Evolutionary conservation across 2,888 invertebrate genomes (phyloP), one percentile per base, ranked within the genome.

Genomic region (Syrista parreyssii): DNA sequence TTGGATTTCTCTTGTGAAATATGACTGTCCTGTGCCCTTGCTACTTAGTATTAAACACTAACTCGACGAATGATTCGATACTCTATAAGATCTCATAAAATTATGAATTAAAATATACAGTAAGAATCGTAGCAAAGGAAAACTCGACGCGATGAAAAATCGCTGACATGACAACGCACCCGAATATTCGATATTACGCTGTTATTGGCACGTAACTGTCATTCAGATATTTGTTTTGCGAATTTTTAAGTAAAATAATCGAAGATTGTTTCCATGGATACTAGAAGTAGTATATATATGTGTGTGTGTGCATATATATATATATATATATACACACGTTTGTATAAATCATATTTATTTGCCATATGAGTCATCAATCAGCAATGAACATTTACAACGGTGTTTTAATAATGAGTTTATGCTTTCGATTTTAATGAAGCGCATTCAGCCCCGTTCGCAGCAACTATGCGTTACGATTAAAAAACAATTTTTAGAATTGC

Each of bases 311-410:
- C n/a, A 4, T 34, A 34, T 34, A 34, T 34, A 33, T 33, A 33
- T 33, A 15, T 23, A 40, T 40, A 40, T 40, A 23, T 55, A 23
- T 55, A n/a, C n/a, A n/a, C 11, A n/a, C 73, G 82, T 79, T 84
- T 84, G 83, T 86, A 88, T 84, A 87, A 88, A 86, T 79, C 84
- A 87, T 86, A 85, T 85, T 85, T 87, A 88, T 87, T 87, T 85
- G 86, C 87, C 82, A 86, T 85, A 84, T 80, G 83, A 86, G 83
- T 84, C 82, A 82, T 84, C 86, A 87, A 33, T 33, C 55, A 55
- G 87, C 85, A 83, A 84, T 87, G 84, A 86, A 86, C 85, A 86
- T 85, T 86, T 84, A 84, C 84, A 85, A 84, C 82, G 82, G 84
- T 85, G 85, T 84, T 86, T 80, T 76, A 81, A 83, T 84, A 82